phyloP scores from a whole-genome alignment of 2,888 invertebrate genomes.

The Mythimna impura region DNA sequence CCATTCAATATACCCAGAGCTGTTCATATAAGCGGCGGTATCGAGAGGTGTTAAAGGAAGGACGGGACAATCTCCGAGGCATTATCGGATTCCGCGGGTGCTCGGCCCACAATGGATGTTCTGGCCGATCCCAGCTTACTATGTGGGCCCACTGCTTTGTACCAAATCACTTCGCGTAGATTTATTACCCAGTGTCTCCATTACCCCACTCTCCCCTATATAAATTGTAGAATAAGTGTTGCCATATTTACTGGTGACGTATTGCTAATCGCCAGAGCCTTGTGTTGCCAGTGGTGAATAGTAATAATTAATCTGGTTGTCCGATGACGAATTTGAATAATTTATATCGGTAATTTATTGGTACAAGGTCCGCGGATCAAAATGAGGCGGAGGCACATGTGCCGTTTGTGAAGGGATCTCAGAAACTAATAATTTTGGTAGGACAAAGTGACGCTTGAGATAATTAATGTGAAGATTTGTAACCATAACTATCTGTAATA shows the following conservation, averaged over 20 bases:
- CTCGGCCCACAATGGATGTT: constrained; percentile 87
- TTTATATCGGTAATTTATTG: constrained; percentile 87
- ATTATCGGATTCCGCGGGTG: constrained; percentile 89
- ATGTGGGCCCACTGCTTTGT: constrained; percentile 88
- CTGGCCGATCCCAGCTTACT: constrained; percentile 86
- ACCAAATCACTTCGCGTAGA: constrained; percentile 89
- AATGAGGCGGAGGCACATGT: constrained; percentile 73
- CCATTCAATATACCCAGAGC: constrained; percentile 70
- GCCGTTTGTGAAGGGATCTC: constrained; percentile 59
- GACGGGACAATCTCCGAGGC: constrained; percentile 88
- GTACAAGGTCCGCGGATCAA: constrained; percentile 76
- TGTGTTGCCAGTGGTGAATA: constrained; percentile 85
- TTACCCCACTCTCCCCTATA: constrained; percentile 85
- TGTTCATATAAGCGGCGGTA: constrained; percentile 75
- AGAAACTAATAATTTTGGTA: constrained; percentile 57
- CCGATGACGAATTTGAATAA: constrained; percentile 87
- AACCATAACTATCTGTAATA: neutral
- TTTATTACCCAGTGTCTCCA: constrained; percentile 87
- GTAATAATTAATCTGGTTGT: constrained; percentile 87
- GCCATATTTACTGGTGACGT: constrained; percentile 90
- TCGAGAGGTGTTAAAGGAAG: constrained; percentile 87
- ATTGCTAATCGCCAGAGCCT: constrained; percentile 87
- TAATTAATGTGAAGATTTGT: constrained; percentile 36
- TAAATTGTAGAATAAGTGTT: constrained; percentile 90
- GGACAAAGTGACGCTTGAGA: constrained; percentile 39